phyloP scores from a whole-genome alignment of 1,140 invertebrate species.

The Drosophila sechellia region DNA sequence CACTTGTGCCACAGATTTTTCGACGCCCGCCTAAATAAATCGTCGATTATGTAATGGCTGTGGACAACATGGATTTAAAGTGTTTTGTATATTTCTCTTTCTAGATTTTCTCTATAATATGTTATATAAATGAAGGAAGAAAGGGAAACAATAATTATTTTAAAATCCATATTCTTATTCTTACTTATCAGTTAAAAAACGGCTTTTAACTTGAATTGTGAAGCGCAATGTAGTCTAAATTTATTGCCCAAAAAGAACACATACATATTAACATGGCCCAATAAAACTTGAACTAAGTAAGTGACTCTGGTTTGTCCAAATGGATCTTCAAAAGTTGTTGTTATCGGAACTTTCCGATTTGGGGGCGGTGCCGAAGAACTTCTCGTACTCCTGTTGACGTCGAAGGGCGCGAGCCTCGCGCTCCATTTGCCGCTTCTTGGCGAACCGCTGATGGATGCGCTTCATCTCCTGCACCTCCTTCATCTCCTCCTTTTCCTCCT shows the following conservation, averaged over 20 bases:
- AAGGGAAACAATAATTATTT: too few relatives aligned
- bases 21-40: conserved; percentile 26
- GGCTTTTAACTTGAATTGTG: background rate
- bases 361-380: conserved; percentile 73
- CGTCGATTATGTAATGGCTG: conserved; percentile 45
- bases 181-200: too few relatives aligned
- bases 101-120: background rate
- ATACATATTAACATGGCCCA: conserved; percentile 61
- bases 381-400: conserved; percentile 77
- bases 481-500: conserved; percentile 96
- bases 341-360: conserved; percentile 63
- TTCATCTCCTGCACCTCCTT: conserved; percentile 97
- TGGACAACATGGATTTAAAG: background rate
- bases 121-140: background rate
- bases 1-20: conserved; percentile 50
- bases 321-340: conserved; percentile 54
- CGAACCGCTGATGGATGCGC: conserved; percentile 90
- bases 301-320: conserved; percentile 7
- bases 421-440: conserved; percentile 88
- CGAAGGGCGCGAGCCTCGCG: conserved; percentile 67
- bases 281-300: conserved; percentile 76
- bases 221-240: conserved; percentile 22
- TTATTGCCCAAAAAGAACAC: conserved; percentile 52
- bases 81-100: background rate
- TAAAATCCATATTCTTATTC: background rate